A percentile compares a stretch with the other conserved stretches of the same genome.
phyloP scores from a whole-genome alignment of 2,888 invertebrate genomes.

The Hemaris fuciformis region DNA sequence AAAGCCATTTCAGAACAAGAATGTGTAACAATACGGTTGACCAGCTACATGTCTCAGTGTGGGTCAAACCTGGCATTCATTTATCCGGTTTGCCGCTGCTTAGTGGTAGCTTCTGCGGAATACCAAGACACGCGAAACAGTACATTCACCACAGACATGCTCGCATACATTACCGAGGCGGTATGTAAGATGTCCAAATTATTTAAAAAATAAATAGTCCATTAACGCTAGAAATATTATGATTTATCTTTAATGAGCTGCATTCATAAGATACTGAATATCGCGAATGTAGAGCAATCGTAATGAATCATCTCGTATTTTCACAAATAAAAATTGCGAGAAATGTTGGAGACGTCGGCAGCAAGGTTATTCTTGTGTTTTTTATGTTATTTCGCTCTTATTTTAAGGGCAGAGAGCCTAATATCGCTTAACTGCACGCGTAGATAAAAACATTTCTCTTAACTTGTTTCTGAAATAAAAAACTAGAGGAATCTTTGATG shows the following conservation, averaged over 20 bases:
- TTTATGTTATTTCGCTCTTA: background rate
- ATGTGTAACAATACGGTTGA: background rate
- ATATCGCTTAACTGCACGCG: background rate
- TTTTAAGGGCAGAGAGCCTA: background rate
- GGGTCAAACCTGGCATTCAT: background rate
- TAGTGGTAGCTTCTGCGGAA: background rate
- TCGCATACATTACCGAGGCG: background rate
- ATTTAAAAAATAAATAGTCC: background rate
- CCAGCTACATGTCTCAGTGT: background rate
- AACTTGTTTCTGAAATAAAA: background rate
- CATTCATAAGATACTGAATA: conserved; percentile 3
- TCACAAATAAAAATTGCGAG: conserved; percentile 10
- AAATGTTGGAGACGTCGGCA: background rate
- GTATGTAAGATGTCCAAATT: background rate
- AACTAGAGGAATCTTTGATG: background rate
- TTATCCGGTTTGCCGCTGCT: background rate
- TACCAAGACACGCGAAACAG: background rate
- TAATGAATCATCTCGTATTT: conserved; percentile 14
- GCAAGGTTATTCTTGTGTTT: background rate
- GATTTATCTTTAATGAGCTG: background rate
- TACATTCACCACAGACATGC: background rate
- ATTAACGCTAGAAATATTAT: background rate
- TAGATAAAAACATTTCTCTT: background rate
- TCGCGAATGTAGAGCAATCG: background rate
- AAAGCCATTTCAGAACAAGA: background rate